phyloP scores from a whole-genome alignment of 2,888 invertebrate species.

The Malthinus flaveolus region DNA sequence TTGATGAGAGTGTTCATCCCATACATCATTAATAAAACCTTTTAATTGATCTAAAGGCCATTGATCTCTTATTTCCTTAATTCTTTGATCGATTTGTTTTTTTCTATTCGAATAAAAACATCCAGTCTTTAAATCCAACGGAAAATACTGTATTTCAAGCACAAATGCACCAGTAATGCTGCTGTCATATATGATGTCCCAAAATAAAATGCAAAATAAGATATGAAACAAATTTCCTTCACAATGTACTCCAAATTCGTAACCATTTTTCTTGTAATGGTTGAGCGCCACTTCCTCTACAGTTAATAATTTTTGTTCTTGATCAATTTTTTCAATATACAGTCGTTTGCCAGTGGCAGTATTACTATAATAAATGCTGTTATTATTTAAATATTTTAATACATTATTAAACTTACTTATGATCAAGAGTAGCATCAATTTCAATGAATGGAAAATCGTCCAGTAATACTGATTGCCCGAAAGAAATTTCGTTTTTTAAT shows the following conservation, averaged over 20 bases:
- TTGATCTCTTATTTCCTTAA: conserved; percentile 49
- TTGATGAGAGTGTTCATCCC: conserved; percentile 51
- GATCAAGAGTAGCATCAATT: conserved; percentile 33
- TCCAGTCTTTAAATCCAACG: conserved; percentile 70
- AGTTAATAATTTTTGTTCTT: conserved; percentile 50
- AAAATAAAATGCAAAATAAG: conserved; percentile 61
- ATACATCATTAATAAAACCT: conserved; percentile 56
- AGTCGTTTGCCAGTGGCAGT: conserved; percentile 44
- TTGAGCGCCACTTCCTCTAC: conserved; percentile 63
- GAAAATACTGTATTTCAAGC: conserved; percentile 66
- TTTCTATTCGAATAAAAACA: conserved; percentile 70
- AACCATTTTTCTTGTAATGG: conserved; percentile 58
- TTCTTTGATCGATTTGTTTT: conserved; percentile 60
- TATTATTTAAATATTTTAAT: too few species aligned
- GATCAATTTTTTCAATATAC: conserved; percentile 40
- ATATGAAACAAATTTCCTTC: conserved; percentile 45
- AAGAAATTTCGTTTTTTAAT: conserved; percentile 2
- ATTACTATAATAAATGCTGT: conserved; percentile 20
- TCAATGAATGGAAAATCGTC: conserved; percentile 31
- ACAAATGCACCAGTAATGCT: conserved; percentile 62
- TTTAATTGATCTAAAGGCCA: conserved; percentile 54
- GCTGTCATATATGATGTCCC: conserved; percentile 73
- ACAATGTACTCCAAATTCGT: conserved; percentile 53
- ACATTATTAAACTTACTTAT: conserved; percentile 28
- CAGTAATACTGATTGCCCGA: conserved; percentile 1